A percentile compares a stretch with the other conserved stretches of the same genome.
These are phyloP conservation scores for Caloenas nicobarica DNA, from an alignment of 2,113 vertebrate species.

Conservation along the genomic window DNA sequence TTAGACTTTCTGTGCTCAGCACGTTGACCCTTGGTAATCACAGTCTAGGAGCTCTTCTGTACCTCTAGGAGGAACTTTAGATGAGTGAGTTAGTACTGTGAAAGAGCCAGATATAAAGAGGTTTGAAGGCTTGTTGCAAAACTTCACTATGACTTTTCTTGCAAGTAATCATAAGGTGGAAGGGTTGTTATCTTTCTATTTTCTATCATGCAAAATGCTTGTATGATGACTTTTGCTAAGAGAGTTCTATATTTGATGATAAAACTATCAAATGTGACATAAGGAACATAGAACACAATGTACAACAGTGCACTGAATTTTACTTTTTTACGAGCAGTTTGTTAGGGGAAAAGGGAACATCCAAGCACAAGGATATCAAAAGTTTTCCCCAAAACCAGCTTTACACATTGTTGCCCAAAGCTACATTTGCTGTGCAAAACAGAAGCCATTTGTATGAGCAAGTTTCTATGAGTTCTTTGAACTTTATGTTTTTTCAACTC, in stretches of 20 bases:
- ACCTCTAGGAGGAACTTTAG: not conserved
- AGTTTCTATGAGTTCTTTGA: not conserved
- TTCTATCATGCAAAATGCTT: not conserved
- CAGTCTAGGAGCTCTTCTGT: not conserved
- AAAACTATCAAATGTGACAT: not conserved
- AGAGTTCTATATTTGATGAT: not conserved
- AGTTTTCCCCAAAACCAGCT: not conserved
- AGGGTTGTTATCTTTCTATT: not conserved
- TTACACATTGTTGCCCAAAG: not conserved
- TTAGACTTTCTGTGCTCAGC: not conserved
- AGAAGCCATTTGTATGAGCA: not conserved
- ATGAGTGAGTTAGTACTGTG: not conserved
- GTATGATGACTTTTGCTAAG: not conserved
- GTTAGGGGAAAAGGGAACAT: not conserved
- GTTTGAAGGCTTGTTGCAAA: constrained; percentile 2
- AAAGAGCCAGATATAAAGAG: not conserved
- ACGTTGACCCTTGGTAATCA: not conserved
- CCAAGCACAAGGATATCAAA: not conserved
- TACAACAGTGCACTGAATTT: not conserved
- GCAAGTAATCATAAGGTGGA: not conserved
- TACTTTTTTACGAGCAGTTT: not conserved
- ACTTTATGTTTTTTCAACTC: not conserved
- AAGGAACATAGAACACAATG: not conserved
- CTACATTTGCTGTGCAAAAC: not conserved
- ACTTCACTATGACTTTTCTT: not conserved